These are phyloP conservation scores for Drosophila lacteicornis DNA, from an alignment of 1,140 invertebrate species.

Conservation along the genomic window DNA sequence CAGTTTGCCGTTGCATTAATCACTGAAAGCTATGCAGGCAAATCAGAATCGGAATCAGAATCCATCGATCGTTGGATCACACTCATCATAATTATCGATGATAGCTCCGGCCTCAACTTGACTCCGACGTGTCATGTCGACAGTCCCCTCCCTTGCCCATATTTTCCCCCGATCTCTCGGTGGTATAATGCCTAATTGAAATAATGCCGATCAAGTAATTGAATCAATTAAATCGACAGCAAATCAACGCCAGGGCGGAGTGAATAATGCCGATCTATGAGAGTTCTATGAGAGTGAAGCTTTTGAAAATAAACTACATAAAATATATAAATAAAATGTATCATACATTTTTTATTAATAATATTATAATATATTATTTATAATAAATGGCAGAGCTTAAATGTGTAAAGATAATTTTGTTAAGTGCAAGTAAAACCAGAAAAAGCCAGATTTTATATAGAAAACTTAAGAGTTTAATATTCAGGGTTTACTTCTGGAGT, in stretches of 20 bases:
- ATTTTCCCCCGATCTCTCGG: neutral
- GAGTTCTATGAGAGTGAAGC: neutral
- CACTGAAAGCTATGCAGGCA: conserved; percentile 38
- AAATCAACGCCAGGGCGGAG: conserved; percentile 23
- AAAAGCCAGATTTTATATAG: too few relatives aligned
- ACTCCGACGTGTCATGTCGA: conserved; percentile 33
- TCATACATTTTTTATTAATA: too few relatives aligned
- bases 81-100: conserved; percentile 53
- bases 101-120: conserved; percentile 27
- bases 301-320: neutral
- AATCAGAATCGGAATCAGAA: conserved; percentile 39
- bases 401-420: too few relatives aligned
- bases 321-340: too few relatives aligned
- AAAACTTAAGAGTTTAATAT: too few relatives aligned
- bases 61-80: conserved; percentile 21
- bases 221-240: conserved; percentile 45
- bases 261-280: conserved; percentile 27
- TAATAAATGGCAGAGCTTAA: too few relatives aligned
- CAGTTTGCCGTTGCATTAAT: conserved; percentile 71
- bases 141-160: neutral
- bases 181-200: conserved; percentile 30
- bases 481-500: neutral
- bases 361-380: too few relatives aligned
- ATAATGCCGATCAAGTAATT: conserved; percentile 38
- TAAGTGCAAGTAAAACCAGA: neutral